Evolutionary conservation across 2,797 vertebrate genomes (phyloP).

Genomic region (Carduelis carduelis): DNA sequence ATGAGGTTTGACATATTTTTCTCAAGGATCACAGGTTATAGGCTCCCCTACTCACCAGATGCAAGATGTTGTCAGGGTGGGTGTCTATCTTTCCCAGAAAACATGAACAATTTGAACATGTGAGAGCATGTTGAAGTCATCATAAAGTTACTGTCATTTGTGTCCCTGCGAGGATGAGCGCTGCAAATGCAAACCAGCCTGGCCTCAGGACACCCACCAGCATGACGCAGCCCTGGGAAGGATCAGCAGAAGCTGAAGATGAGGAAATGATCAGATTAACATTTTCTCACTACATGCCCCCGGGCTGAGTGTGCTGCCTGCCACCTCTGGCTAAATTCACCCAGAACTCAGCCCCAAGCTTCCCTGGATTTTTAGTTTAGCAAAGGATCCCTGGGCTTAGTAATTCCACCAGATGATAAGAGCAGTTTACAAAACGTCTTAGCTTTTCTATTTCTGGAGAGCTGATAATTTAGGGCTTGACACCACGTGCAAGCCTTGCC

Average conservation of each 20-base stretch:
- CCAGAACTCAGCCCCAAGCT: background rate
- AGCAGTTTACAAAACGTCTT: background rate
- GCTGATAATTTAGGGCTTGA: conserved; percentile 10
- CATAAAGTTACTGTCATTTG: background rate
- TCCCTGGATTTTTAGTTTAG: background rate
- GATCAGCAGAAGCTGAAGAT: background rate
- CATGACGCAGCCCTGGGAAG: background rate
- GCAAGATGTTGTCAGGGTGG: background rate
- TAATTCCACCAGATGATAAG: background rate
- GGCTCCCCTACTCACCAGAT: background rate
- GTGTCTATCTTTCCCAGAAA: background rate
- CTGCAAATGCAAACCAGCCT: background rate
- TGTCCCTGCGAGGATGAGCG: background rate
- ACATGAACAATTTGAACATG: background rate
- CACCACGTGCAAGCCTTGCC: background rate
- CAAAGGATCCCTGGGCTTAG: background rate
- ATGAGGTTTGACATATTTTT: background rate
- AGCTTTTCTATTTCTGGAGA: background rate
- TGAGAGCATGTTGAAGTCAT: background rate
- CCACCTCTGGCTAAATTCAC: background rate
- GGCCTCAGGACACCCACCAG: background rate
- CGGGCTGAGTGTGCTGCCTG: background rate
- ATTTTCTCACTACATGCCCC: background rate
- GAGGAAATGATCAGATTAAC: background rate
- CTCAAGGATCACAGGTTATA: background rate